Evolutionary conservation across 2,888 invertebrate species (phyloP), one percentile per base, ranked within the genome.

Genomic region (Clunio marinus): DNA sequence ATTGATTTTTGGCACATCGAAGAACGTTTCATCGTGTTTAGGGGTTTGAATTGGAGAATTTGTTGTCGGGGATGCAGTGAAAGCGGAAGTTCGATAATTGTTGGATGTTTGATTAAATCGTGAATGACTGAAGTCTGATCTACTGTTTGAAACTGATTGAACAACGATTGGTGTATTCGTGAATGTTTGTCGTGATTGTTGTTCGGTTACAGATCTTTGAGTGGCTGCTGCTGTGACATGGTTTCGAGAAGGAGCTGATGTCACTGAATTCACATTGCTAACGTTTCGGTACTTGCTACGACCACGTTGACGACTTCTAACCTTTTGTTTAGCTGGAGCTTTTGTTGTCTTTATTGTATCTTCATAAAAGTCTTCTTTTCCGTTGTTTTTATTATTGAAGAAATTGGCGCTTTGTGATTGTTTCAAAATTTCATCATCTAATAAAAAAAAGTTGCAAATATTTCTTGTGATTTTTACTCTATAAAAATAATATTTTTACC

Each of bases 381-480:
- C 84, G 45, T 81, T 81, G 74, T 85, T 83, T 60, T 82, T 80
- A 74, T 84, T 84, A 72, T 87, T 86, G 78, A 87, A 89, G 80
- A 88, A 89, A 77, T 89, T 88, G 1, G 88, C 88, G 69, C 88
- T 88, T 75, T 88, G 88, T 24, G 88, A 87, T 51, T 85, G 84
- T 72, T 86, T 85, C 69, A 88, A 85, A 69, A 84, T 81, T 73
- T 88, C 88, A 69, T 84, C 83, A 75, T 79, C 70, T 74, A 79
- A 75, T 77, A 77, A 2, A 66, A 28, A 3, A 28, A 7, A 22
- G 7, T 17, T 17, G 4, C 55, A 17, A 28, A 22, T 79, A 15
- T n/a, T 32, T 37, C 1, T 37, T 17, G 17, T 62, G 5, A 22
- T 7, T 2, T 41, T 15, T 35, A 37, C 2, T 15, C 22, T 35